These are phyloP conservation scores for Parauchenoglanis ngamensis DNA, from an alignment of 2,797 vertebrate species.

Conservation along the genomic window DNA sequence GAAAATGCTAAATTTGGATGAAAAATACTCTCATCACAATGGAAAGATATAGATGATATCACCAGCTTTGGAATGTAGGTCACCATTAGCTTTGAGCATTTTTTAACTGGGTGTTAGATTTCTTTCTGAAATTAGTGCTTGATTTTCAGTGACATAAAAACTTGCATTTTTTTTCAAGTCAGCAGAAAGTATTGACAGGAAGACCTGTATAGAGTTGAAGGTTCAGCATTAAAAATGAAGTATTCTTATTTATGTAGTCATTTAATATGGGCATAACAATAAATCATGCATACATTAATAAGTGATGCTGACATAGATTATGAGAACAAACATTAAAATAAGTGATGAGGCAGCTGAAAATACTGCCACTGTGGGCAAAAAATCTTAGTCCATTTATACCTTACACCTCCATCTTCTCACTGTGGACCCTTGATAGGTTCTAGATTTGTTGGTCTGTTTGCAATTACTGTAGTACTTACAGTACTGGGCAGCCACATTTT, in stretches of 20 bases:
- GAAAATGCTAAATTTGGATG: too few relatives aligned
- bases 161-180: neutral
- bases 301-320: conserved; percentile 45
- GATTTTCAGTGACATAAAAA: neutral
- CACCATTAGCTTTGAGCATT: neutral
- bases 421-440: conserved; percentile 55
- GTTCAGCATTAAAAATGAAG: neutral
- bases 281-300: conserved; percentile 44
- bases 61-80: neutral
- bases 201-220: neutral
- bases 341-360: conserved; percentile 39
- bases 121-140: neutral
- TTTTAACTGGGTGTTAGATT: neutral
- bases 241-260: conserved; percentile 28
- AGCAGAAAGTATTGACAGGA: neutral
- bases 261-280: conserved; percentile 37
- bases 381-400: conserved; percentile 32
- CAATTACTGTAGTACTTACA: conserved; percentile 9
- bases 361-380: conserved; percentile 32
- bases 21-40: too few relatives aligned
- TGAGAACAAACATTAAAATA: conserved; percentile 44
- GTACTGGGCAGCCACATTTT: conserved; percentile 54
- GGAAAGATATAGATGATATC: neutral
- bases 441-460: conserved; percentile 64
- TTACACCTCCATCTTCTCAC: neutral